phyloP scores from a whole-genome alignment of 2,888 invertebrate species.

The Heterodera filipjevi region DNA sequence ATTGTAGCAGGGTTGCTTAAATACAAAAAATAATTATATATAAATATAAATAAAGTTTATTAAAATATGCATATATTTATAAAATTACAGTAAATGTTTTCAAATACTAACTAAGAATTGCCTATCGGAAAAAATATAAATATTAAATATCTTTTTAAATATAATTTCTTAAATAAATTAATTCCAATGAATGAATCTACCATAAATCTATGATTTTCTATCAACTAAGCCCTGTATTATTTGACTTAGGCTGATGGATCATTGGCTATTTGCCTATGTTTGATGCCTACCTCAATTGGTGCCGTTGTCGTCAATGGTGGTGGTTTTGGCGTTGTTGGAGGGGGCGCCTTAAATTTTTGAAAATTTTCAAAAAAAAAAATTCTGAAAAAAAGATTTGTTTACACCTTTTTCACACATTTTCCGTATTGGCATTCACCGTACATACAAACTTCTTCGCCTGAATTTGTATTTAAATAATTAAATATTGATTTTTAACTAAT shows the following conservation, averaged over 20 bases:
- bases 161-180: too few species aligned
- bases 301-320: slow-evolving; percentile 2
- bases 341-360: neutral
- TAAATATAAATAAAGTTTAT: too few species aligned
- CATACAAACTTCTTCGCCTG: slow-evolving; percentile 52
- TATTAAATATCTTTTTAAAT: too few species aligned
- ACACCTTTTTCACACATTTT: slow-evolving; percentile 42
- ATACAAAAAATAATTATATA: too few species aligned
- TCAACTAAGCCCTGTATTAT: too few species aligned
- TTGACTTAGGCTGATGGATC: too few species aligned
- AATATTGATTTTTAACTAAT: neutral
- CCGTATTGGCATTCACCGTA: slow-evolving; percentile 55
- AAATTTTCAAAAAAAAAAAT: neutral
- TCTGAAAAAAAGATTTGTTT: neutral
- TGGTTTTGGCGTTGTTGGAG: slow-evolving; percentile 31
- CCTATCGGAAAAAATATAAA: too few species aligned
- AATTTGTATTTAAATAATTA: neutral
- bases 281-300: neutral
- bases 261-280: too few species aligned
- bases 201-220: too few species aligned
- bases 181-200: too few species aligned
- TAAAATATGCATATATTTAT: neutral
- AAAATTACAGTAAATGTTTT: too few species aligned
- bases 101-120: too few species aligned
- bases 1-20: slow-evolving; percentile 51